Base-by-base conservation (phyloP, 1,140 invertebrate genomes). In the Temnothorax longispinosus region DNA sequence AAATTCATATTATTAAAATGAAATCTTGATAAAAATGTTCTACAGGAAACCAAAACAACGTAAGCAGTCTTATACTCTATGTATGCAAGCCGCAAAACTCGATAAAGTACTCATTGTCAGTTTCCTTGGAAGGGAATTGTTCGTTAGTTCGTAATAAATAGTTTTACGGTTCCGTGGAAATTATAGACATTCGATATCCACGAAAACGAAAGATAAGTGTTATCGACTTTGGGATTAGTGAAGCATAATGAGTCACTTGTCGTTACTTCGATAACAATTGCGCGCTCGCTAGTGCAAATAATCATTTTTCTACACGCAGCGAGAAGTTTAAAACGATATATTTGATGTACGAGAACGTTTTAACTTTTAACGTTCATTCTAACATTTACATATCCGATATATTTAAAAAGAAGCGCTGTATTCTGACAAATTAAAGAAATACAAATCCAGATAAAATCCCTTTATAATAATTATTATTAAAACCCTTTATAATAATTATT, bases 241-340 rank as follows among this genome's bases (percentile, higher is more conserved):
- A 44, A 21, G 18, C 10, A 62, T 84, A 75, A 84, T 62, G 69
- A 74, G 6, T 84, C 80, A 84, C 2, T 67, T 47, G 41, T 82
- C 38, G 54, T 82, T 58, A 82, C 5, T 72, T 69, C 13, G 10
- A 15, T 11, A 27, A 74, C 41, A 82, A 82, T 84, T 38, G 11
- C 27, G 27, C 13, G 21, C 27, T 58, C 41, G 65, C 10, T 18
- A 72, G 8, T 69, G 47, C 2, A 74, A 74, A 35, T 72, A 74
- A 58, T 58, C n/a, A 32, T 27, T n/a, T 13, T 32, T 47, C 18
- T n/a, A 47, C n/a, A 10, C 6, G 32, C 15, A 7, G 0, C 15
- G 13, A 60, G 27, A 35, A 47, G 13, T 60, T 27, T 13, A 11
- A 47, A 71, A 60, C 2, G 35, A 52, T 44, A 27, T 44, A 47